Evolutionary conservation across 2,113 vertebrate species (phyloP).

Genomic region (Sturnira hondurensis): DNA sequence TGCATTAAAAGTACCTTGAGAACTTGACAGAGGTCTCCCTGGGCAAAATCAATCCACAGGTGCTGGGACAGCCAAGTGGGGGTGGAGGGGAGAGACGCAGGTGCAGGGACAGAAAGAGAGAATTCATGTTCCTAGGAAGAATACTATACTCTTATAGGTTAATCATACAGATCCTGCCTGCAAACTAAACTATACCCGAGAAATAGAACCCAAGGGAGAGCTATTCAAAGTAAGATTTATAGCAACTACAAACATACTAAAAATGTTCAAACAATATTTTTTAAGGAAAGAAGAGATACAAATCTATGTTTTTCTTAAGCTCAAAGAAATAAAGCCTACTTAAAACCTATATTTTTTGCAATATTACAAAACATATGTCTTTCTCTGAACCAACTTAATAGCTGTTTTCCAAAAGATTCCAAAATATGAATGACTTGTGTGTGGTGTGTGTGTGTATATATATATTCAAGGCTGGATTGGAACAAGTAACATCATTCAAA

Average conservation of each 20-base stretch:
- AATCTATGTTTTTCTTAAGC: slow-evolving; percentile 15
- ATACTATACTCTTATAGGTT: background rate
- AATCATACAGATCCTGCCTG: background rate
- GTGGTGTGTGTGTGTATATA: background rate
- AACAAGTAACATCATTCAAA: slow-evolving; percentile 11
- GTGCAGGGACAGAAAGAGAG: background rate
- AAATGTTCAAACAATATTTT: slow-evolving; percentile 34
- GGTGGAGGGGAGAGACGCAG: accelerated
- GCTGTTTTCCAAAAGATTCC: slow-evolving; percentile 3
- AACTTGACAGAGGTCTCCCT: background rate
- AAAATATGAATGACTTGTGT: background rate
- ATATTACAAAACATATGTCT: slow-evolving; percentile 40
- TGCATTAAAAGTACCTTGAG: background rate
- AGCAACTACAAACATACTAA: slow-evolving; percentile 6
- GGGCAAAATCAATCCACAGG: slow-evolving; percentile 10
- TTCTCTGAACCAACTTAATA: background rate
- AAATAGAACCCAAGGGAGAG: slow-evolving; percentile 20
- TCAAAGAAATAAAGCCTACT: slow-evolving; percentile 31
- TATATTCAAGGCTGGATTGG: background rate
- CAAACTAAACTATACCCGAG: background rate
- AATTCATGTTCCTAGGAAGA: background rate
- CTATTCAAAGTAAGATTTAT: slow-evolving; percentile 31
- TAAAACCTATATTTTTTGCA: slow-evolving; percentile 25
- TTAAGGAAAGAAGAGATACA: slow-evolving; percentile 25
- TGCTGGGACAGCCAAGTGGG: background rate